Percentiles rank a stretch among this genome's conserved stretches.
These are phyloP conservation scores for Acipenser transmontanus DNA, from an alignment of 2,797 vertebrate species.

Conservation along the genomic window DNA sequence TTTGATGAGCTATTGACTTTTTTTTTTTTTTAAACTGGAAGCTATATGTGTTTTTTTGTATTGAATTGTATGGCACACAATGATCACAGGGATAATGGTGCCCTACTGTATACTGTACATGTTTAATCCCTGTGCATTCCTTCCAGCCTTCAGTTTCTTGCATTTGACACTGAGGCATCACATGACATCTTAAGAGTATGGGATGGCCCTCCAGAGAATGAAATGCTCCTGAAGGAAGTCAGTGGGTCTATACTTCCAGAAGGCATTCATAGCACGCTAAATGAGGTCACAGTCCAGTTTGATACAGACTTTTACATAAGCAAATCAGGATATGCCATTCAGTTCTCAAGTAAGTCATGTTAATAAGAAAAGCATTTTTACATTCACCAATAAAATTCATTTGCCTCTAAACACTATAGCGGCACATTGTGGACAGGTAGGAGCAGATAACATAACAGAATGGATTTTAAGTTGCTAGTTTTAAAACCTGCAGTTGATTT, in stretches of 20 bases:
- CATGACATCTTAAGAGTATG: constrained; percentile 95
- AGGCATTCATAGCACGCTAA: constrained; percentile 91
- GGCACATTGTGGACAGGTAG: no score
- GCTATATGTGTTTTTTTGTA: no score
- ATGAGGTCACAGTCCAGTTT: constrained; percentile 88
- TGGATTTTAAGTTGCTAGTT: no score
- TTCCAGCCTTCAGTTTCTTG: constrained; percentile 87
- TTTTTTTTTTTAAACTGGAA: no score
- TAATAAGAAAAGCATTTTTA: neutral
- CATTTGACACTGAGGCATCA: constrained; percentile 95
- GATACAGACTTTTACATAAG: constrained; percentile 99
- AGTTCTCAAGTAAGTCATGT: constrained; percentile 89
- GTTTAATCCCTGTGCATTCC: neutral
- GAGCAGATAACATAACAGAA: no score
- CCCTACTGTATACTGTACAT: no score
- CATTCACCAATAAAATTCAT: neutral
- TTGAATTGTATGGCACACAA: no score
- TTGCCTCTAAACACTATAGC: no score
- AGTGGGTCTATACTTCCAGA: constrained; percentile 93
- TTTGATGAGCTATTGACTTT: no score
- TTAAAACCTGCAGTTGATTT: no score
- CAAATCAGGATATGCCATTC: constrained; percentile 96
- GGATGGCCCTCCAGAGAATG: constrained; percentile 94
- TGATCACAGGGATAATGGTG: no score
- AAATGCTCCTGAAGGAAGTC: constrained; percentile 89